phyloP scores from a whole-genome alignment of 2,888 invertebrate genomes.

The Petrolisthes cinctipes region DNA sequence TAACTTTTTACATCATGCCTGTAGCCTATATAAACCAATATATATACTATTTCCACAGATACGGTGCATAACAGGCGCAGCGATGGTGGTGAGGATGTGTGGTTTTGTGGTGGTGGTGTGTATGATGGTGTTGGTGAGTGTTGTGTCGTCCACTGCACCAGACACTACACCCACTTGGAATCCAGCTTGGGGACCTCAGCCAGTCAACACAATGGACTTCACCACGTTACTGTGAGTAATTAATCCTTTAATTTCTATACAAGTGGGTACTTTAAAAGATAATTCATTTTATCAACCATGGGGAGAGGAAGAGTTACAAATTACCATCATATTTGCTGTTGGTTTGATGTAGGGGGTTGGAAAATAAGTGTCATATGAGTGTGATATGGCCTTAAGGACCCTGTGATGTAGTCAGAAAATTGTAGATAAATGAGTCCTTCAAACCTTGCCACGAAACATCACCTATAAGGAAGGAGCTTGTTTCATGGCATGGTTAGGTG shows the following conservation, averaged over 20 bases:
- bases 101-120: neutral
- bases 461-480: too few relatives aligned
- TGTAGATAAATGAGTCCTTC: too few relatives aligned
- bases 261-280: neutral
- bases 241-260: neutral
- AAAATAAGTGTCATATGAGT: too few relatives aligned
- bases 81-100: neutral
- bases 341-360: too few relatives aligned
- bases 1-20: too few relatives aligned
- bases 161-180: constrained; percentile 19
- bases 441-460: too few relatives aligned
- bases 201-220: constrained; percentile 35
- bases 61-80: neutral
- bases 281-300: too few relatives aligned
- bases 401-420: too few relatives aligned
- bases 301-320: too few relatives aligned
- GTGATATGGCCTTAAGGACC: too few relatives aligned
- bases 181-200: constrained; percentile 27
- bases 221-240: constrained; percentile 40
- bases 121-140: neutral
- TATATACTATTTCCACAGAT: neutral
- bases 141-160: neutral
- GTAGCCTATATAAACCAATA: neutral
- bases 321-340: too few relatives aligned
- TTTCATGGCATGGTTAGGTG: too few relatives aligned